phyloP scores from a whole-genome alignment of 2,797 vertebrate genomes.

The Rhadinocentrus ornatus region DNA sequence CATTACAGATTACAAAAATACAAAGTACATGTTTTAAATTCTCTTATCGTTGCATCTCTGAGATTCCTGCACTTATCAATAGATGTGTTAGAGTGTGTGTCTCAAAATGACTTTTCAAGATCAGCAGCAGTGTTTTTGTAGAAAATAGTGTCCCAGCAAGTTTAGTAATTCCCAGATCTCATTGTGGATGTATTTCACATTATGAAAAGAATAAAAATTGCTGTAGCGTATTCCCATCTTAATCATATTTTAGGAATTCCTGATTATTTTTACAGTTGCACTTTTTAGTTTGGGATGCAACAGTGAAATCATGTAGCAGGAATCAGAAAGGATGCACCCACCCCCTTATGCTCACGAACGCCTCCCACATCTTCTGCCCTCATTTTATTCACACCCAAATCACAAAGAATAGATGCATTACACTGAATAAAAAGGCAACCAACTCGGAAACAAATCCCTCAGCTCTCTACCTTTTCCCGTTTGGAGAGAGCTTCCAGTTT shows the following conservation, averaged over 20 bases:
- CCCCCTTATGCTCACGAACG: background rate
- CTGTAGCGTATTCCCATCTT: background rate
- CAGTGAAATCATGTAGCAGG: no score
- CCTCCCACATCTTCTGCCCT: background rate
- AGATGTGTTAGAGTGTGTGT: background rate
- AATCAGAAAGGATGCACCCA: background rate
- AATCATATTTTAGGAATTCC: background rate
- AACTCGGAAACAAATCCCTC: slow-evolving; percentile 2
- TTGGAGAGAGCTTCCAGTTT: slow-evolving; percentile 32
- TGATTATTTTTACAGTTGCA: background rate
- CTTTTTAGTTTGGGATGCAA: no score
- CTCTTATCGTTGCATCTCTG: background rate
- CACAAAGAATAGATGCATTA: background rate
- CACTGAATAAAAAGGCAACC: background rate
- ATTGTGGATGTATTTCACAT: background rate
- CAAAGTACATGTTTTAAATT: background rate
- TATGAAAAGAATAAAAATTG: background rate
- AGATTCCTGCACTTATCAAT: background rate
- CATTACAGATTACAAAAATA: background rate
- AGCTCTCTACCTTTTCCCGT: slow-evolving; percentile 40
- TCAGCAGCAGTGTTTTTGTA: background rate
- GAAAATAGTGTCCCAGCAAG: background rate
- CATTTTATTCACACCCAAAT: slow-evolving; percentile 7
- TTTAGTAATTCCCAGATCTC: background rate
- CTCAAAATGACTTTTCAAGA: background rate